Conservation (phyloP, 2,797 vertebrate genomes). For the Enteromius trimaculatus region DNA sequence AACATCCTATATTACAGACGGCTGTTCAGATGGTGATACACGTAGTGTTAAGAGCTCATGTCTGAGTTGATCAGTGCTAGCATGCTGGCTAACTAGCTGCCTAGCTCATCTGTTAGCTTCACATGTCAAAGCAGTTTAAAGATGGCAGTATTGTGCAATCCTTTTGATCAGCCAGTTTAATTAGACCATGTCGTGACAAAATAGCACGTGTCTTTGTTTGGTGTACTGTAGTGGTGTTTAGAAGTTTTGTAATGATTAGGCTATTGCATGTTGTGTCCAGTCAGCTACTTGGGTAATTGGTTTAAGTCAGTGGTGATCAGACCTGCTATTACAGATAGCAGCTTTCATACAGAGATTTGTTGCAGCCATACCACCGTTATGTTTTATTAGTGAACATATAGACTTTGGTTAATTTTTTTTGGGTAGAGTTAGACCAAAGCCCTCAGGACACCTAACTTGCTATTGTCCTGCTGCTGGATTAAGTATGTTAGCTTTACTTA, state of each 20-base stretch:
- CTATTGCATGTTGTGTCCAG: not conserved
- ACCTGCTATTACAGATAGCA: not conserved
- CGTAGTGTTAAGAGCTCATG: not conserved
- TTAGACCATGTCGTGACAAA: not conserved
- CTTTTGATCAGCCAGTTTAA: not conserved
- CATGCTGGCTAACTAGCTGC: conserved; percentile 25
- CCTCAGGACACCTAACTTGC: not conserved
- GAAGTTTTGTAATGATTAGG: not conserved
- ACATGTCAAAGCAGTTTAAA: conserved; percentile 40
- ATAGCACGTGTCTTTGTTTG: not conserved
- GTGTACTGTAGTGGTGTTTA: not conserved
- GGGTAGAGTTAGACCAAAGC: not conserved
- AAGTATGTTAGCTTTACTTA: not conserved
- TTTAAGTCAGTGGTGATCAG: conserved; percentile 3
- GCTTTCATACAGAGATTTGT: not conserved
- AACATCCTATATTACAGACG: not conserved
- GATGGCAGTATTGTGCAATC: conserved; percentile 12
- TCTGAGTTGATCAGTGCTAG: not conserved
- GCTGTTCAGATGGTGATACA: not conserved
- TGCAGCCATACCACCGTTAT: not conserved
- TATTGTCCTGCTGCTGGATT: not conserved
- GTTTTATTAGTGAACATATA: not conserved
- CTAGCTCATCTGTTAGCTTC: conserved; percentile 32
- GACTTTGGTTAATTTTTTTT: not conserved
- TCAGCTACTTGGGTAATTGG: conserved; percentile 10